Conservation (phyloP, 2,113 vertebrate species). For the Epinephelus moara region DNA sequence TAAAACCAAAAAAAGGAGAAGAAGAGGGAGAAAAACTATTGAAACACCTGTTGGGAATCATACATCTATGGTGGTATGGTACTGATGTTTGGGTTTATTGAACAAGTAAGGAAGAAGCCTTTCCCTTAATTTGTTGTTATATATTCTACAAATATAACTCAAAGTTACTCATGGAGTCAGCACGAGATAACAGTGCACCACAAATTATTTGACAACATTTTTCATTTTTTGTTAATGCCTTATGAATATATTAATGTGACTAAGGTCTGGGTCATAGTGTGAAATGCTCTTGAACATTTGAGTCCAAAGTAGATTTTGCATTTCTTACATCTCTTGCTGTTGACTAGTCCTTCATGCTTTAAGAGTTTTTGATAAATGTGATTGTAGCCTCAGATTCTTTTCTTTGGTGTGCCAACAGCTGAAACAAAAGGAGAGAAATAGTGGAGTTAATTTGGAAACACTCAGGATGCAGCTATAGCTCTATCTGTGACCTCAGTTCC, state of each 20-base stretch:
- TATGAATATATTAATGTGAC: background rate
- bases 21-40: too few relatives aligned
- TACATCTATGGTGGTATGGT: too few relatives aligned
- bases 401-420: conserved; percentile 23
- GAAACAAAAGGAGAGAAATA: background rate
- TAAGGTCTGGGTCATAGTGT: background rate
- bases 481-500: conserved; percentile 2
- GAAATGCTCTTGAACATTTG: background rate
- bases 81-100: too few relatives aligned
- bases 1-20: too few relatives aligned
- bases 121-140: too few relatives aligned
- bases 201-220: background rate
- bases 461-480: conserved; percentile 16
- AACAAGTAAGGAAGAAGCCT: too few relatives aligned
- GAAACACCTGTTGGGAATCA: too few relatives aligned
- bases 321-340: conserved; percentile 5
- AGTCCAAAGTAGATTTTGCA: background rate
- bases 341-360: conserved; percentile 26
- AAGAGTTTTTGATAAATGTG: conserved; percentile 34
- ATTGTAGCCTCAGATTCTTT: conserved; percentile 30
- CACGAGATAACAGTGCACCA: background rate
- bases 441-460: conserved; percentile 27
- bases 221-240: background rate
- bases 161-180: background rate
- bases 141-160: too few relatives aligned